Evolutionary conservation across 2,797 vertebrate species (phyloP).

Genomic region (Periophthalmus magnuspinnatus): DNA sequence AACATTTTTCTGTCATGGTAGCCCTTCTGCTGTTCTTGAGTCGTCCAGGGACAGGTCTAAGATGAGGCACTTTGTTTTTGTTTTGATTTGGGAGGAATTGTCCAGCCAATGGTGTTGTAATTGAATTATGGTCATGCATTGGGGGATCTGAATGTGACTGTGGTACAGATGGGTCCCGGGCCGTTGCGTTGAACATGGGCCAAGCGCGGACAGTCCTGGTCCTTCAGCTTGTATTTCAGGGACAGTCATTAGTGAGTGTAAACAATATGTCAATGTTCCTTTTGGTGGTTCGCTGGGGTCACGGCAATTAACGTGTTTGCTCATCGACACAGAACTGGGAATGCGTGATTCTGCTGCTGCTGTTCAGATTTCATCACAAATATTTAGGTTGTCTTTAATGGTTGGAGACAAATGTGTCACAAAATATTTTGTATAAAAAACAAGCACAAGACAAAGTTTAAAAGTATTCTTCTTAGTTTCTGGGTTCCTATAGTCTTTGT

Average conservation of each 20-base stretch:
- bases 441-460: not conserved
- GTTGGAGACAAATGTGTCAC: not conserved
- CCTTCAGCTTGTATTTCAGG: constrained; percentile 73
- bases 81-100: constrained; percentile 62
- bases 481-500: not conserved
- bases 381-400: constrained; percentile 55
- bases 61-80: constrained; percentile 58
- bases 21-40: not conserved
- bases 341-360: constrained; percentile 69
- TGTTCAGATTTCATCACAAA: constrained; percentile 64
- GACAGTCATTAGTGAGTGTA: constrained; percentile 80
- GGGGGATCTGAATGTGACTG: constrained; percentile 73
- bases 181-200: constrained; percentile 71
- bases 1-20: not conserved
- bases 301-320: constrained; percentile 79
- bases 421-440: not conserved
- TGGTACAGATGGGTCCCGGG: constrained; percentile 71
- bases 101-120: constrained; percentile 67
- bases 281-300: constrained; percentile 73
- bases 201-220: constrained; percentile 74
- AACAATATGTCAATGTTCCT: constrained; percentile 84
- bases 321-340: constrained; percentile 73
- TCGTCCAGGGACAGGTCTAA: not conserved
- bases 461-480: not conserved
- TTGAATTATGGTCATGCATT: constrained; percentile 73